Percentiles rank a stretch among this genome's conserved stretches.
phyloP scores from a whole-genome alignment of 2,113 vertebrate species.

The Catharus minimus region DNA sequence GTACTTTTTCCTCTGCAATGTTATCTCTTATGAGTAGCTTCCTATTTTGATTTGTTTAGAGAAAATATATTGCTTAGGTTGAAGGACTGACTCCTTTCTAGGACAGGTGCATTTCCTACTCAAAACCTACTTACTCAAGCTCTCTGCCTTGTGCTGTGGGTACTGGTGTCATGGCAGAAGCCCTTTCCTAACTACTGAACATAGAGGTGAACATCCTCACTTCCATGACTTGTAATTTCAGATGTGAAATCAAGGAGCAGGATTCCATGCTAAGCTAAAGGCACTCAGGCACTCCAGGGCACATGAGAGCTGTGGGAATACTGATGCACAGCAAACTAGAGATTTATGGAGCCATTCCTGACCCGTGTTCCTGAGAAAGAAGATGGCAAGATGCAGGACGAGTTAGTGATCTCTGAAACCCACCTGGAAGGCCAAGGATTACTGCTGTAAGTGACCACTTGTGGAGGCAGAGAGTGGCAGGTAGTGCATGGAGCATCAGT shows the following conservation, averaged over 20 bases:
- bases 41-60: background rate
- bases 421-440: background rate
- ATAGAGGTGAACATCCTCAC: background rate
- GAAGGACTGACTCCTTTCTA: background rate
- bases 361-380: background rate
- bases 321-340: background rate
- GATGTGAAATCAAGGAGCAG: background rate
- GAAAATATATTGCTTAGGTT: background rate
- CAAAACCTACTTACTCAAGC: background rate
- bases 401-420: background rate
- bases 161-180: background rate
- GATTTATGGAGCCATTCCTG: background rate
- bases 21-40: background rate
- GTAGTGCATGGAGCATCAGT: background rate
- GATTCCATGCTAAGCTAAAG: background rate
- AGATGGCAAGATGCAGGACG: background rate
- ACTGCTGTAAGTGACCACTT: accelerated
- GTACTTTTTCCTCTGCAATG: background rate
- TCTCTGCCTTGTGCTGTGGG: background rate
- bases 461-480: background rate
- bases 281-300: background rate
- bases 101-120: background rate
- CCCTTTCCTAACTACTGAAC: background rate
- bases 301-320: background rate
- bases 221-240: background rate